Conservation (phyloP, 2,797 vertebrate species). For the Neopelma chrysocephalum region DNA sequence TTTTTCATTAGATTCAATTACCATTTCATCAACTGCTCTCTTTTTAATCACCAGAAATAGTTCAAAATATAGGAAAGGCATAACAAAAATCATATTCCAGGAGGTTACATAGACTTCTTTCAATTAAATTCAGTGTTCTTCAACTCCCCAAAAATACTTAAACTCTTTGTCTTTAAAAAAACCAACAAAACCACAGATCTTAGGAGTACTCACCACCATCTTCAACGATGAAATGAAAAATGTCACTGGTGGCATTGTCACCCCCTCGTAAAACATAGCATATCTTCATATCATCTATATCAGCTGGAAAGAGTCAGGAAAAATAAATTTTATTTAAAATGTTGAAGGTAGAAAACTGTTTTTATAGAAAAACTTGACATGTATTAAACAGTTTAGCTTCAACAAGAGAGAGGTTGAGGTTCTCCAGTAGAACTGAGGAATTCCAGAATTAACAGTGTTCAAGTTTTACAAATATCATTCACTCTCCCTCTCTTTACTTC, state of each 20-base stretch:
- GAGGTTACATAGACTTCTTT: background rate
- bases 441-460: background rate
- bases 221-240: conserved; percentile 91
- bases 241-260: conserved; percentile 86
- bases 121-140: background rate
- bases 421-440: background rate
- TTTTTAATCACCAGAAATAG: background rate
- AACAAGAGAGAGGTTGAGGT: background rate
- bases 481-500: background rate
- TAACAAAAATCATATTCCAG: background rate
- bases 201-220: conserved; percentile 84
- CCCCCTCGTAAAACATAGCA: conserved; percentile 89
- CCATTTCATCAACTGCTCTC: background rate
- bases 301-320: conserved; percentile 78
- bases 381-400: background rate
- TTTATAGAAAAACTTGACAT: background rate
- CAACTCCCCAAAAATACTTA: background rate
- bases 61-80: background rate
- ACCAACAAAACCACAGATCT: background rate
- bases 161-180: background rate
- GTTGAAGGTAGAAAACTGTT: background rate
- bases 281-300: conserved; percentile 93
- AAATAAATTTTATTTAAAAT: background rate
- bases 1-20: background rate
- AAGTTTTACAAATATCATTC: background rate